Conservation (phyloP, 2,888 invertebrate species). For the Osmoderma eremita region DNA sequence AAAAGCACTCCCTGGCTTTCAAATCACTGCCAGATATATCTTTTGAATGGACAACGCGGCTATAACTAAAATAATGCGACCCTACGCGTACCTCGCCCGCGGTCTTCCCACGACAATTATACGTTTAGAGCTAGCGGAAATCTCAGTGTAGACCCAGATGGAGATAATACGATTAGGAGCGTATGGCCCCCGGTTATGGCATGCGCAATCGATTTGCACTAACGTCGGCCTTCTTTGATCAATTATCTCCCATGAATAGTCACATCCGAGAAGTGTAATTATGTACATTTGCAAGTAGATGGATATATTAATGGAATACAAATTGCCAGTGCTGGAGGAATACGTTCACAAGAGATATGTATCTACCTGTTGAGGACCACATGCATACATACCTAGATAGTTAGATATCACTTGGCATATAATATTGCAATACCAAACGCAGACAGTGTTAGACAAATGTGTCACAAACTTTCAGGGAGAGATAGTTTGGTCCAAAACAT, state of each 20-base stretch:
- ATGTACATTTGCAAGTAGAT: constrained; percentile 11
- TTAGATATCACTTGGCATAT: too few relatives aligned
- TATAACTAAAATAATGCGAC: background rate
- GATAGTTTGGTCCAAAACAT: too few relatives aligned
- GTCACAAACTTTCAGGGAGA: too few relatives aligned
- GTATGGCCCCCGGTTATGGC: constrained; percentile 16
- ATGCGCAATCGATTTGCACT: constrained; percentile 16
- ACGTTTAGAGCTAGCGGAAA: constrained; percentile 5
- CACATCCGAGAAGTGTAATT: constrained; percentile 11
- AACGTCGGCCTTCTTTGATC: constrained; percentile 33
- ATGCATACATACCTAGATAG: too few relatives aligned
- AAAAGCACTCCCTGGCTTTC: too few relatives aligned
- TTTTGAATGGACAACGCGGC: background rate
- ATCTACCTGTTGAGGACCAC: too few relatives aligned
- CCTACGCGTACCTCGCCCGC: background rate
- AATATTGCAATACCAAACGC: too few relatives aligned
- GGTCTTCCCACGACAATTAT: constrained; percentile 26
- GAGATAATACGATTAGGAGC: constrained; percentile 9
- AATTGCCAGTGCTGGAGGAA: background rate
- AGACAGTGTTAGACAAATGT: too few relatives aligned
- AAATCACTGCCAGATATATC: too few relatives aligned
- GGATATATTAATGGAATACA: constrained; percentile 3
- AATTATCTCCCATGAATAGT: constrained; percentile 32
- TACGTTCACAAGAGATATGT: too few relatives aligned
- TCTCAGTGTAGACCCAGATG: constrained; percentile 1